phyloP scores from a whole-genome alignment of 1,140 invertebrate genomes.

The Drosophila burlai region DNA sequence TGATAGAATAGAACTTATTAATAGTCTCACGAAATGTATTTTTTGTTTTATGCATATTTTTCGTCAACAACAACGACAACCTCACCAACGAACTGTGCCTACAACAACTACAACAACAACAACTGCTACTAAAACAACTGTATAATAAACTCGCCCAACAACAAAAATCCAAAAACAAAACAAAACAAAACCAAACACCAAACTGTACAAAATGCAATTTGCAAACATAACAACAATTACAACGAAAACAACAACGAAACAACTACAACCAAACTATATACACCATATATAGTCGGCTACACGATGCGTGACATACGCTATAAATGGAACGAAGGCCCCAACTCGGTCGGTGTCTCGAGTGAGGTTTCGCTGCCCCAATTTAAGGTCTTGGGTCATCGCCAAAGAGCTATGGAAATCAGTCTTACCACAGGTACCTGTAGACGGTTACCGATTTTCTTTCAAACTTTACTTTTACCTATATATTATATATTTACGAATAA shows the following conservation, averaged over 20 bases:
- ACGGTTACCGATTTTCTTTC: slow-evolving; percentile 85
- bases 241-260: slow-evolving; percentile 30
- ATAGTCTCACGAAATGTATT: slow-evolving; percentile 85
- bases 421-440: slow-evolving; percentile 94
- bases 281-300: slow-evolving; percentile 93
- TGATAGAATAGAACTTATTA: slow-evolving; percentile 70
- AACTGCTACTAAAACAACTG: slow-evolving; percentile 45
- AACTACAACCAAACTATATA: slow-evolving; percentile 49
- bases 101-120: slow-evolving; percentile 50
- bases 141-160: slow-evolving; percentile 48
- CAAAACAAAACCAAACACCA: slow-evolving; percentile 37
- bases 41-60: slow-evolving; percentile 84
- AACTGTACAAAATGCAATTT: slow-evolving; percentile 52
- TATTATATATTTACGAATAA: slow-evolving; percentile 48
- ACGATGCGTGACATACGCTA: slow-evolving; percentile 98
- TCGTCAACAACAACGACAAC: slow-evolving; percentile 74
- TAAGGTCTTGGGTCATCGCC: slow-evolving; percentile 95
- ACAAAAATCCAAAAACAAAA: slow-evolving; percentile 29
- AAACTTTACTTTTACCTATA: slow-evolving; percentile 75
- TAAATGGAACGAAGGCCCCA: slow-evolving; percentile 97
- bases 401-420: slow-evolving; percentile 95
- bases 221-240: slow-evolving; percentile 43
- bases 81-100: slow-evolving; percentile 70
- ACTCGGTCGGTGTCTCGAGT: slow-evolving; percentile 95
- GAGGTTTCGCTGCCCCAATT: slow-evolving; percentile 98